A percentile compares a stretch with the other conserved stretches of the same genome.
These are phyloP conservation scores for Invenusta paracnida DNA, from an alignment of 2,888 invertebrate species.

Conservation along the genomic window DNA sequence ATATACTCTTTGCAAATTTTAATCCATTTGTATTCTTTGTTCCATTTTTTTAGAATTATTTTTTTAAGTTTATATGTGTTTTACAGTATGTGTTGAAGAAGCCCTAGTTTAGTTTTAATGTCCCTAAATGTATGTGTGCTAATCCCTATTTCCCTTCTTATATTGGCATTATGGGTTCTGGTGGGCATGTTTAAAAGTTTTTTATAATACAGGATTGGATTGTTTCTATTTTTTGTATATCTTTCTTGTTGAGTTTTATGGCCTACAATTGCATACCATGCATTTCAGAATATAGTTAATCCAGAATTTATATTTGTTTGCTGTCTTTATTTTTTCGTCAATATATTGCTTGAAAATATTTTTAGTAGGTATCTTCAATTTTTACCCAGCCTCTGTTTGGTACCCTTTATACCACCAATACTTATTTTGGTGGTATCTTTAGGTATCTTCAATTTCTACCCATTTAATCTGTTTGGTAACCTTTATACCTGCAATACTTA, in stretches of 20 bases:
- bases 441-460: too few relatives aligned
- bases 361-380: too few relatives aligned
- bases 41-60: neutral
- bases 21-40: neutral
- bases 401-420: too few relatives aligned
- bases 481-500: too few relatives aligned
- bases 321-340: too few relatives aligned
- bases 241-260: neutral
- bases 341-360: too few relatives aligned
- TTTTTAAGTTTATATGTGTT: neutral
- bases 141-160: neutral
- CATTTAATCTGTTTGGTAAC: too few relatives aligned
- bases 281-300: too few relatives aligned
- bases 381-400: too few relatives aligned
- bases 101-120: neutral
- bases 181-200: neutral
- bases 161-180: neutral
- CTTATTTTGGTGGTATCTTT: too few relatives aligned
- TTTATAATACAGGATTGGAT: neutral
- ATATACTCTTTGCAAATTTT: neutral
- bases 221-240: neutral
- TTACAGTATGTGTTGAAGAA: neutral
- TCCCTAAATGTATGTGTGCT: neutral
- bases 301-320: too few relatives aligned
- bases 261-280: neutral